Evolutionary conservation across 2,113 vertebrate species (phyloP), one percentile per base, ranked within the genome.

Genomic region (Poeciliopsis occidentalis): DNA sequence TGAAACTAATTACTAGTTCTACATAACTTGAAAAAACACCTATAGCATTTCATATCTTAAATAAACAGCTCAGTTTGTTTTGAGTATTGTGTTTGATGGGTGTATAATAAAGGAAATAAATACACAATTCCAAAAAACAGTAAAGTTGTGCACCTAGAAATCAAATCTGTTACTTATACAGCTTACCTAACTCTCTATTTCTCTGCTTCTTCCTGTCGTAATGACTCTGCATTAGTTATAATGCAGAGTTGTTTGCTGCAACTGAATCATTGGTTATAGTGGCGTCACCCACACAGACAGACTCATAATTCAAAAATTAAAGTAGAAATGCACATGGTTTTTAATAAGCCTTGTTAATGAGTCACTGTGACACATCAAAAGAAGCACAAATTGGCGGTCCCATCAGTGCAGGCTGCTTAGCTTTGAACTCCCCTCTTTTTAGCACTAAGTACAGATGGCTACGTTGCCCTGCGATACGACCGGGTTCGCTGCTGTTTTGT

Each of bases 401-500:
- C 44, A 63, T 75, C 69, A 39, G 57, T 75, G 12, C 47, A 65
- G 72, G 31, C 24, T 32, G 29, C 37, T 75, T 31, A 71, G 54
- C 61, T 51, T 30, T 67, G 37, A 77, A 60, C 63, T 69, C 51
- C n/a, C 66, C 61, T 75, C 68, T 62, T n/a, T 37, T 68, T 61
- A 78, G 70, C 11, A 72, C 51, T 11, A 12, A 71, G 80, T 64
- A 22, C 51, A 51, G 75, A 72, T 6, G 54, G 54, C 69, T 66
- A 47, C 24, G 47, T n/a, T 74, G 51, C 31, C 37, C 67, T 73
- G 64, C 44, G 78, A 78, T 75, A 62, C 39, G 64, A 57, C 73
- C 24, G 10, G n/a, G 34, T 24, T 75, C 77, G 77, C 71, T 75
- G 80, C 81, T 73, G 29, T 19, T 73, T 70, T 79, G 74, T 82